A percentile compares a stretch with the other conserved stretches of the same genome.
Conservation (phyloP, 1,140 invertebrate genomes). For the Apis laboriosa region DNA sequence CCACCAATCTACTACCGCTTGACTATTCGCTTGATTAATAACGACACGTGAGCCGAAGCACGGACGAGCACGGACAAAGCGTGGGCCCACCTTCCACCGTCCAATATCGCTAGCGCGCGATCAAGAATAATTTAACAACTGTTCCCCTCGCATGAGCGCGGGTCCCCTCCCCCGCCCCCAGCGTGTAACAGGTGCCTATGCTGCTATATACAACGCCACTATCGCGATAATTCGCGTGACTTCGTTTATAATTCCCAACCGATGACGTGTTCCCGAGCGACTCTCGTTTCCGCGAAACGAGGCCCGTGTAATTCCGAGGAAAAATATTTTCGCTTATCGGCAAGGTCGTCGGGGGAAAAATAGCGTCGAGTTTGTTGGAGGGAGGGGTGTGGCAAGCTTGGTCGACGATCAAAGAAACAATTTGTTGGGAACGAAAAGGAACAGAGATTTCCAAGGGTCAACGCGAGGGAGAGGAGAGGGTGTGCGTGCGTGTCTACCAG, state of each 20-base stretch:
- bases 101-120: no score
- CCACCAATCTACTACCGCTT: not conserved
- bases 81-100: not conserved
- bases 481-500: not conserved
- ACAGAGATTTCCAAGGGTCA: constrained; percentile 31
- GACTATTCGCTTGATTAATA: constrained; percentile 6
- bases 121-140: no score
- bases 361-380: not conserved
- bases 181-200: not conserved
- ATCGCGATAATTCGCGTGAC: not conserved
- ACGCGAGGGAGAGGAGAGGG: not conserved
- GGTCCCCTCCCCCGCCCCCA: no score
- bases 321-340: not conserved
- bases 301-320: not conserved
- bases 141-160: no score
- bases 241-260: not conserved
- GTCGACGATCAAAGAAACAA: constrained; percentile 27
- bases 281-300: no score
- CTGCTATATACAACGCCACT: not conserved
- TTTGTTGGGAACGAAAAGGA: constrained; percentile 12
- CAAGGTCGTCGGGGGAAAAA: not conserved
- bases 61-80: not conserved
- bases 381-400: no score
- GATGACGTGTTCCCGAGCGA: not conserved
- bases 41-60: not conserved